These are phyloP conservation scores for Drosophila recens DNA, from an alignment of 2,888 invertebrate genomes.

Conservation along the genomic window DNA sequence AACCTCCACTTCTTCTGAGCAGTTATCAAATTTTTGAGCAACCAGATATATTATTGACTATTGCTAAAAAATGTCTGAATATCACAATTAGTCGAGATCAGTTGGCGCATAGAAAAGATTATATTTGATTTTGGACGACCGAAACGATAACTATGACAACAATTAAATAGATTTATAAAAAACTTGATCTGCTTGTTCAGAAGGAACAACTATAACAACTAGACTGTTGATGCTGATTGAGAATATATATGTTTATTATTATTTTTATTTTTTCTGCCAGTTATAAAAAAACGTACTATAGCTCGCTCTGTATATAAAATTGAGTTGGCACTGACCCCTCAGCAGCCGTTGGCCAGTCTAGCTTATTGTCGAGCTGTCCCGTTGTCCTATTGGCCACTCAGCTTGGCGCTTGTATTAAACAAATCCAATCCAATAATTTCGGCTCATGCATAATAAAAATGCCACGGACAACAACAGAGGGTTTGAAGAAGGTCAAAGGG, in stretches of 20 bases:
- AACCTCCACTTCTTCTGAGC: no score
- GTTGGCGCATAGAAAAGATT: no score
- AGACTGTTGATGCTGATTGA: not conserved
- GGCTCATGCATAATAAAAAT: conserved; percentile 70
- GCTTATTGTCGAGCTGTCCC: not conserved
- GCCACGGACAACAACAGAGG: conserved; percentile 48
- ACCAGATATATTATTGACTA: no score
- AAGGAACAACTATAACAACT: no score
- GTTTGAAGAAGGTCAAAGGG: conserved; percentile 56
- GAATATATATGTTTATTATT: not conserved
- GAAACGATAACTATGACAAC: no score
- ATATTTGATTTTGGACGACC: no score
- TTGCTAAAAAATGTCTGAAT: no score
- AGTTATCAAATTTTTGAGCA: no score
- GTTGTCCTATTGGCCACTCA: conserved; percentile 42
- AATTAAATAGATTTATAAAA: no score
- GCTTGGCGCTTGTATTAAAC: conserved; percentile 47
- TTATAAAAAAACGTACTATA: not conserved
- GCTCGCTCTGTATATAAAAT: not conserved
- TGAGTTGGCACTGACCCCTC: conserved; percentile 1
- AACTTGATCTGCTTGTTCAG: no score
- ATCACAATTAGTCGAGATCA: no score
- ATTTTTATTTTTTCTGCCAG: not conserved
- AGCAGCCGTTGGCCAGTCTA: not conserved
- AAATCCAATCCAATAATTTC: conserved; percentile 64